Evolutionary conservation across 2,888 invertebrate genomes (phyloP).

Genomic region (Herminia tarsipennalis): DNA sequence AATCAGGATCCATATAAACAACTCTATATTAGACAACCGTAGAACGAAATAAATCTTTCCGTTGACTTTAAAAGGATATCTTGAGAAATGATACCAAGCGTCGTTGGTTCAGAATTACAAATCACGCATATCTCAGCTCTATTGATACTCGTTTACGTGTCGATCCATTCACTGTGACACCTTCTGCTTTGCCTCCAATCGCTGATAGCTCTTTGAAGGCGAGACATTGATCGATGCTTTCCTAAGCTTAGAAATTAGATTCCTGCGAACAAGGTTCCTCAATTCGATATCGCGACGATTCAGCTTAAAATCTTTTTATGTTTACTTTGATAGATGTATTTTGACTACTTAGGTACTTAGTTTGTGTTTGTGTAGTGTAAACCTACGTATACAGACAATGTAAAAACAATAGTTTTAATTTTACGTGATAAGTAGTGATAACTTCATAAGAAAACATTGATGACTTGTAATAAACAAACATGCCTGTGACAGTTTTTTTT

Average conservation of each 20-base stretch:
- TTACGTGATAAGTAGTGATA: no score
- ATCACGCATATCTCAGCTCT: slow-evolving; percentile 47
- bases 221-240: slow-evolving; percentile 72
- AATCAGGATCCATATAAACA: slow-evolving; percentile 2
- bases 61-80: slow-evolving; percentile 11
- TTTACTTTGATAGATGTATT: slow-evolving; percentile 15
- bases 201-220: slow-evolving; percentile 58
- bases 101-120: slow-evolving; percentile 41
- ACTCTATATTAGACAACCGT: slow-evolving; percentile 3
- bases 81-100: slow-evolving; percentile 5
- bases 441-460: no score
- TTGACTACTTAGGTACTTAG: neutral
- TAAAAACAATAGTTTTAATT: no score
- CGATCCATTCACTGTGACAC: slow-evolving; percentile 63
- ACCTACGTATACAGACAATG: no score
- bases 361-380: no score
- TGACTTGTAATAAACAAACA: no score
- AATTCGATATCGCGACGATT: slow-evolving; percentile 35
- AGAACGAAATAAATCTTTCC: slow-evolving; percentile 11
- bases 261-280: slow-evolving; percentile 42
- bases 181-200: slow-evolving; percentile 56
- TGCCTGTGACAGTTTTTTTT: no score
- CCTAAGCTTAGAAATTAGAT: slow-evolving; percentile 44
- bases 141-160: slow-evolving; percentile 54
- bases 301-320: slow-evolving; percentile 20